A percentile compares a stretch with the other conserved stretches of the same genome.
phyloP scores from a whole-genome alignment of 2,888 invertebrate species.

The Ecliptopera silaceata region DNA sequence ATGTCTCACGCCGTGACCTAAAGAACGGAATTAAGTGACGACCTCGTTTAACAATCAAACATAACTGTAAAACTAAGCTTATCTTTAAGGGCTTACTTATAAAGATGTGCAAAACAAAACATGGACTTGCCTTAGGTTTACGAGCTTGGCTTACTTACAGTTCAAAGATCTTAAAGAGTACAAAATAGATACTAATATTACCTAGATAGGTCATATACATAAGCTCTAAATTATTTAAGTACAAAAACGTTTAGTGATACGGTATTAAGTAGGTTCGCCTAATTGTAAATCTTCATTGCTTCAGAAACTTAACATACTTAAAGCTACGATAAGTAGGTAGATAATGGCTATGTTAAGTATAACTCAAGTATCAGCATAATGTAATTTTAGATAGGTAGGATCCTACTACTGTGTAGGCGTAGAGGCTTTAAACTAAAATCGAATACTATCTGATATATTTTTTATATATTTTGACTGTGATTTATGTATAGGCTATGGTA shows the following conservation, averaged over 20 bases:
- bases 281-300: no score
- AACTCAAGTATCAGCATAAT: no score
- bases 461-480: no score
- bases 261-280: no score
- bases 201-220: neutral
- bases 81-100: constrained; percentile 42
- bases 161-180: constrained; percentile 27
- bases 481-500: no score
- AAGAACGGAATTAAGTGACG: constrained; percentile 61
- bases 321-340: no score
- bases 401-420: neutral
- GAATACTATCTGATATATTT: neutral
- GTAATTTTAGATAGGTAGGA: no score
- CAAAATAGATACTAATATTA: constrained; percentile 34
- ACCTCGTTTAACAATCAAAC: constrained; percentile 66
- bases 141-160: constrained; percentile 7
- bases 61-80: constrained; percentile 52
- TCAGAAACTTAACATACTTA: no score
- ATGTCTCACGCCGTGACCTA: constrained; percentile 73
- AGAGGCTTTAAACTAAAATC: constrained; percentile 11
- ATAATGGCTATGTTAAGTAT: no score
- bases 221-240: neutral
- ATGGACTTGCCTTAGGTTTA: constrained; percentile 45
- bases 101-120: constrained; percentile 34
- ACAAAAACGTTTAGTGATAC: no score